phyloP scores from a whole-genome alignment of 2,888 invertebrate species.

The Falcaria lacertinaria region DNA sequence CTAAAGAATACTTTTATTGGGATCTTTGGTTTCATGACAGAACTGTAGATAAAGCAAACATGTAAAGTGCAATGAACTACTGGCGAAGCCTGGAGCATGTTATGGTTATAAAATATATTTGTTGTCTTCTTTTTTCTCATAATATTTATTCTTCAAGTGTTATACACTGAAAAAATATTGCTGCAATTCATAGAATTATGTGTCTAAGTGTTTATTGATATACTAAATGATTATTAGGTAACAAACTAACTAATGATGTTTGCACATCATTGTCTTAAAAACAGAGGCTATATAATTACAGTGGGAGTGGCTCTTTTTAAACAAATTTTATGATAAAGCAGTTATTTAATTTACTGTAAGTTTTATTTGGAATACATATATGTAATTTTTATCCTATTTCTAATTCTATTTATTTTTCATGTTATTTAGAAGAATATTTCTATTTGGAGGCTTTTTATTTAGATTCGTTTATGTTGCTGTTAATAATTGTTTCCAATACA shows the following conservation, averaged over 20 bases:
- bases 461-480: slow-evolving; percentile 71
- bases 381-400: slow-evolving; percentile 29
- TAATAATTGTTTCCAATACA: slow-evolving; percentile 69
- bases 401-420: slow-evolving; percentile 55
- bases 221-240: slow-evolving; percentile 33
- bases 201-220: slow-evolving; percentile 25
- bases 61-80: slow-evolving; percentile 68
- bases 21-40: slow-evolving; percentile 40
- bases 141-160: slow-evolving; percentile 62
- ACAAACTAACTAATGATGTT: slow-evolving; percentile 27
- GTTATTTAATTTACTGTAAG: slow-evolving; percentile 35
- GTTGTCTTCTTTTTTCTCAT: slow-evolving; percentile 54
- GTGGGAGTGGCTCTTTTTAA: slow-evolving; percentile 35
- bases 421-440: slow-evolving; percentile 51
- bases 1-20: slow-evolving; percentile 40
- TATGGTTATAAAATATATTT: slow-evolving; percentile 55
- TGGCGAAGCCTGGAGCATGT: slow-evolving; percentile 69
- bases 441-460: slow-evolving; percentile 63
- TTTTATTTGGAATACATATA: slow-evolving; percentile 35
- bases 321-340: slow-evolving; percentile 12
- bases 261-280: slow-evolving; percentile 31
- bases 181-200: slow-evolving; percentile 52
- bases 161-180: slow-evolving; percentile 60
- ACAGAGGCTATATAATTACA: slow-evolving; percentile 48
- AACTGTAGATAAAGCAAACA: slow-evolving; percentile 43